Conservation (phyloP, 2,797 vertebrate genomes). For the Danio albolineatus region DNA sequence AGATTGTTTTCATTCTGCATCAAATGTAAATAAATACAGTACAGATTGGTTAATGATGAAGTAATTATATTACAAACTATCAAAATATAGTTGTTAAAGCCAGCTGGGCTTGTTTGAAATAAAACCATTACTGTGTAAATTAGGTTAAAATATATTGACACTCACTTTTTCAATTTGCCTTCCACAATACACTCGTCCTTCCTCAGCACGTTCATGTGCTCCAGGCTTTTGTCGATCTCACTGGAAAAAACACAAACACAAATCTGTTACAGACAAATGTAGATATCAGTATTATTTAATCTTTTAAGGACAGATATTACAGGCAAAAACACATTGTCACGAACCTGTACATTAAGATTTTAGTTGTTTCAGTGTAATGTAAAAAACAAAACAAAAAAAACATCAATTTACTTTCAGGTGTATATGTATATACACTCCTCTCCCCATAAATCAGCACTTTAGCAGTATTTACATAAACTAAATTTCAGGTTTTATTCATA, state of each 20-base stretch:
- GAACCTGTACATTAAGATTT: too few relatives aligned
- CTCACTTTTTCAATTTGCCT: constrained; percentile 98
- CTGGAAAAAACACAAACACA: constrained; percentile 76
- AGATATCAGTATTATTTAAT: neutral
- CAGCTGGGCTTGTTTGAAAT: neutral
- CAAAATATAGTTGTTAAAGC: neutral
- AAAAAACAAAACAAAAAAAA: too few relatives aligned
- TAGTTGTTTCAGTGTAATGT: too few relatives aligned
- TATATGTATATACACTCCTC: too few relatives aligned
- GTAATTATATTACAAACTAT: neutral
- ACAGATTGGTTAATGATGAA: neutral
- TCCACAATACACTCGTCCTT: constrained; percentile 98
- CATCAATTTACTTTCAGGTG: too few relatives aligned
- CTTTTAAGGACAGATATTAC: too few relatives aligned
- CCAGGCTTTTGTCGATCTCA: constrained; percentile 98
- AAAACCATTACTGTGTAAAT: neutral
- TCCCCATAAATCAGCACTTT: too few relatives aligned
- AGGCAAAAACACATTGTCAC: too few relatives aligned
- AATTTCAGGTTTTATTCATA: too few relatives aligned
- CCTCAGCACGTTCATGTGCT: constrained; percentile 97
- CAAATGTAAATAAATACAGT: neutral
- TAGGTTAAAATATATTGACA: constrained; percentile 40
- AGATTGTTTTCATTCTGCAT: constrained; percentile 89
- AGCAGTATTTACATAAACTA: too few relatives aligned
- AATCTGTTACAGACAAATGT: neutral